Evolutionary conservation across 2,888 invertebrate genomes (phyloP), one percentile per base, ranked within the genome.

Genomic region (Priocnemis perturbator): DNA sequence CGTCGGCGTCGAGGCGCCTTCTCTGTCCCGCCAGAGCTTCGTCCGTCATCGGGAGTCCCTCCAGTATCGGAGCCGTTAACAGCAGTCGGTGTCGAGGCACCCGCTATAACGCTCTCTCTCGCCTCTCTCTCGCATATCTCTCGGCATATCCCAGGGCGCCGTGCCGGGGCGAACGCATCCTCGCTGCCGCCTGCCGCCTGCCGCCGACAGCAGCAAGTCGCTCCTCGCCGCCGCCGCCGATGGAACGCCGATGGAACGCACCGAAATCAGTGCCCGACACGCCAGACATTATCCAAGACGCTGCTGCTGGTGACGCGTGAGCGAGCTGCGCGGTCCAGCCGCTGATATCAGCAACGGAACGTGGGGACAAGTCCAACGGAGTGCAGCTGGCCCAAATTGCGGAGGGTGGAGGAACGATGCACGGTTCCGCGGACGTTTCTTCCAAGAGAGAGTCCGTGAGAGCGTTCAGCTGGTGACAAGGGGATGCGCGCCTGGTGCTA

Each of bases 11-110:
- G 37, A 5, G 17, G 19, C 48, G 48, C 45, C 45, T 45, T 44
- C 60, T 17, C 15, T 69, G 53, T 66, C 53, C 53, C 58, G 59
- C 63, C 67, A 64, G 65, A 78, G 79, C 78, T 82, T 81, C 81
- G 85, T 79, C 83, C 85, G 85, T 85, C 84, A 83, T 84, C 85
- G 79, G 79, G 81, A 79, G 81, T 81, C 74, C 78, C 80, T 75
- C 83, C 80, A 78, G 84, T 85, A 84, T 85, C 85, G 80, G 84
- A 83, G 78, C 82, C 82, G 86, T 87, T 86, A 87, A 87, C 87
- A 84, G 84, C 86, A 87, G 87, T 87, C 85, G 85, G 82, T 82
- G 81, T 80, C 82, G 85, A 84, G 82, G 83, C 86, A 86, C 82
- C 79, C 83, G 82, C 78, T 85, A 83, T 82, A 84, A 84, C 86